Evolutionary conservation across 2,113 vertebrate species (phyloP), one percentile per base, ranked within the genome.

Genomic region (Microcebus murinus): DNA sequence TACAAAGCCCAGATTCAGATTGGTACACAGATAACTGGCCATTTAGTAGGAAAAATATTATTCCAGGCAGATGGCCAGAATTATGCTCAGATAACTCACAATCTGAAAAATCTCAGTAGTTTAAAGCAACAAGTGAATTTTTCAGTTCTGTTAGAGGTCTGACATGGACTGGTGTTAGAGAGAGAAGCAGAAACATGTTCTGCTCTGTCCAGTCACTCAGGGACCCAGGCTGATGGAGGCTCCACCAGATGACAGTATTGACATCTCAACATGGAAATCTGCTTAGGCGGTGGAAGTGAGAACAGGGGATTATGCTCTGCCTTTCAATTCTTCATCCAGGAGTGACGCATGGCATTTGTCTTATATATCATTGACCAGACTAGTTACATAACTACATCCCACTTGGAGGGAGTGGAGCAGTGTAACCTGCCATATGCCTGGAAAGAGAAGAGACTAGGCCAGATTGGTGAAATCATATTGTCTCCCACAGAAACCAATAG

Each of bases 201-300:
- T 42, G 29, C 2, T 63, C 87, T 15, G 12, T 14, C 20, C 10
- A 21, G 55, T 88, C 57, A 90, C n/a, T 86, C 4, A 31, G 65
- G 34, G 27, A 55, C 8, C 45, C 39, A 55, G 25, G 3, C 2
- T 20, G 27, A 71, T 34, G 50, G 29, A 4, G 1, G 0, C 0
- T 52, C 34, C 4, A 13, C 36, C 29, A 4, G 52, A 10, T 39
- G 63, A 81, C 20, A 6, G 4, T 8, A 6, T 14, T 71, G n/a
- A 76, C 36, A 42, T 90, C 31, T 55, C 52, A 59, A 63, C 45
- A 59, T 4, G 45, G 23, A 59, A 23, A 21, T 29, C 71, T 77
- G 14, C 17, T 31, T 9, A 85, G 18, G 15, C 9, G 25, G 0
- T 9, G 6, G 23, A 10, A 85, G 14, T 27, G 34, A 86, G 29